Evolutionary conservation across 2,113 vertebrate species (phyloP), one percentile per base, ranked within the genome.

Genomic region (Archocentrus centrarchus): DNA sequence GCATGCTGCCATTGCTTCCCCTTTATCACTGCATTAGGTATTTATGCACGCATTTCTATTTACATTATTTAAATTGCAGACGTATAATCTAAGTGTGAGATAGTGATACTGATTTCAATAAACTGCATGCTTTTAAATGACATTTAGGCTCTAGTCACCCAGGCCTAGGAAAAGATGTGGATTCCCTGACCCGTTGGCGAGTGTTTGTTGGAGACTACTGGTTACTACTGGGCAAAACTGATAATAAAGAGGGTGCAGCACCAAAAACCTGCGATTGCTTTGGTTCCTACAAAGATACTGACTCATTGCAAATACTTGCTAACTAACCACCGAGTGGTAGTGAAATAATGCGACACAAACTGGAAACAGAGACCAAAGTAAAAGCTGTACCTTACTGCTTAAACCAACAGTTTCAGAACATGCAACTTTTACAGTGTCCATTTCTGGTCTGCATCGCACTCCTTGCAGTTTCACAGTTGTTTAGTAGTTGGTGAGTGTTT

Each of bases 21-120:
- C 66, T 64, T 32, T 44, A 83, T 81, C 18, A 80, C 80, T 13
- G 20, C 37, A 66, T n/a, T 68, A 6, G 80, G 58, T 5, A 20
- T 55, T 55, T 55, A 22, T 15, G 41, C 17, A 55, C 20, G 3
- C 24, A 22, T 50, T 47, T 75, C 64, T 78, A 47, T 80, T 41
- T 79, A 59, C 55, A 39, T 20, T 7, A 68, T 44, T 63, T 27
- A 59, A 83, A 20, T 35, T 63, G 35, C 47, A 35, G 17, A 58
- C 7, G n/a, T 44, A 27, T 55, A 27, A 55, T n/a, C n/a, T 60
- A 37, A 59, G 47, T 55, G 24, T 53, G 70, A 73, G 24, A 47
- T 47, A 37, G 3, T 1, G 2, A 73, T 15, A 73, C 3, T 2
- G n/a, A 62, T 50, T 55, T 73, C 18, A 32, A 35, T 27, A 55